Percentiles rank a stretch among this genome's conserved stretches.
Conservation (phyloP, 30 jellyfish, hydroid and myxozoan genomes). For the Aurelia aurita region DNA sequence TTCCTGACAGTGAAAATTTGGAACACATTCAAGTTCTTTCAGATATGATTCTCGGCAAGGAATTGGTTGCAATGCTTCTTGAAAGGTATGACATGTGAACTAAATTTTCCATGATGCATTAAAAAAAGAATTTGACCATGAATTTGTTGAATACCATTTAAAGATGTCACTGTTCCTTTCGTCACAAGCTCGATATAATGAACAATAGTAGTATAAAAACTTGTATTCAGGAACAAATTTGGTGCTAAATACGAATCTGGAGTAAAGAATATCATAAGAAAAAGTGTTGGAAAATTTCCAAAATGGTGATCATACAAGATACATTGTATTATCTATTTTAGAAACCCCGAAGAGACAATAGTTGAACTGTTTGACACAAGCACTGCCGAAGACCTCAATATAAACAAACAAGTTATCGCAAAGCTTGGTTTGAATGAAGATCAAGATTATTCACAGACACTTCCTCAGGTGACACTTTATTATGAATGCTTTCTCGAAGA, state of each 20-base stretch:
- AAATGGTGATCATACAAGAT: too few relatives aligned
- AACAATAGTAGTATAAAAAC: too few relatives aligned
- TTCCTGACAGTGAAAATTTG: conserved; percentile 70
- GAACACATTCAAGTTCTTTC: conserved; percentile 66
- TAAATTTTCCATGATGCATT: too few relatives aligned
- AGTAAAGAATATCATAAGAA: too few relatives aligned
- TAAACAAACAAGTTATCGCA: conserved; percentile 53
- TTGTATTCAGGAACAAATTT: too few relatives aligned
- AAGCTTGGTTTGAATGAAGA: conserved; percentile 41
- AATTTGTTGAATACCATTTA: too few relatives aligned
- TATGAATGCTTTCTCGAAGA: too few relatives aligned
- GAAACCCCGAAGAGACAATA: conserved; percentile 7
- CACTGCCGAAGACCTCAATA: conserved; percentile 45
- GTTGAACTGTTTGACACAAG: conserved; percentile 68
- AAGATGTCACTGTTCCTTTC: too few relatives aligned
- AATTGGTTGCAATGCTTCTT: conserved; percentile 41
- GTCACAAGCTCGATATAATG: too few relatives aligned
- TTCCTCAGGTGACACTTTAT: conserved; percentile 60
- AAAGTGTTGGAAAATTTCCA: too few relatives aligned
- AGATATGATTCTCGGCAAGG: conserved; percentile 68
- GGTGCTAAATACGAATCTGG: too few relatives aligned
- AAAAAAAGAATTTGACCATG: too few relatives aligned
- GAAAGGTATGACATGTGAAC: conserved; percentile 68
- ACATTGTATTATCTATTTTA: neutral
- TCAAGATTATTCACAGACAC: conserved; percentile 44